These are phyloP conservation scores for Frankliniella intonsa DNA, from an alignment of 2,888 invertebrate species.

Conservation along the genomic window DNA sequence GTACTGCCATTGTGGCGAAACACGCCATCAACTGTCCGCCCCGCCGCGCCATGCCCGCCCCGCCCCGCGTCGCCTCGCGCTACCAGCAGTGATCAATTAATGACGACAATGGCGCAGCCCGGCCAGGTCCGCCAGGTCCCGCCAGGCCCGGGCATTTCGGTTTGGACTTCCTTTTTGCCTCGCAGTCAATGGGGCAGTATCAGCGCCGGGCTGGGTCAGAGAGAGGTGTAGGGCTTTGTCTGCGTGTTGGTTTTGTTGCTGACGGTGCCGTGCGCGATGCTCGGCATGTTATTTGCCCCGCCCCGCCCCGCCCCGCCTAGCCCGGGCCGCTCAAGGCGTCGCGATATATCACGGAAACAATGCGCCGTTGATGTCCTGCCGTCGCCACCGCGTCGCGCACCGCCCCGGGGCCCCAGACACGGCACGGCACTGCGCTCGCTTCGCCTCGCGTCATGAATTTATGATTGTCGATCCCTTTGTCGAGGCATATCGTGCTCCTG, in stretches of 20 bases:
- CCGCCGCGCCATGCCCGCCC: neutral
- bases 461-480: slow-evolving; percentile 12
- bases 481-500: neutral
- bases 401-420: neutral
- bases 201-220: too few species aligned
- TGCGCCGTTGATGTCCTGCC: slow-evolving; percentile 13
- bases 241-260: neutral
- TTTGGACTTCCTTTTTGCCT: too few species aligned
- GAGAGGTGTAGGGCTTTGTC: neutral
- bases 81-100: neutral
- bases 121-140: neutral
- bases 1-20: slow-evolving; percentile 8
- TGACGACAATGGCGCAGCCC: neutral
- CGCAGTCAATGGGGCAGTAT: too few species aligned
- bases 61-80: too few species aligned
- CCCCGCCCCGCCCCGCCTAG: neutral
- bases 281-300: neutral
- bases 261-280: neutral
- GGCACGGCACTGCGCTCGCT: neutral
- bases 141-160: too few species aligned
- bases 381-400: slow-evolving; percentile 15
- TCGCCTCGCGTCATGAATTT: neutral
- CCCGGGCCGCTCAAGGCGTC: neutral
- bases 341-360: slow-evolving; percentile 25
- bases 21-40: neutral